Conservation (phyloP, 1,140 invertebrate species). For the Drosophila burlai region DNA sequence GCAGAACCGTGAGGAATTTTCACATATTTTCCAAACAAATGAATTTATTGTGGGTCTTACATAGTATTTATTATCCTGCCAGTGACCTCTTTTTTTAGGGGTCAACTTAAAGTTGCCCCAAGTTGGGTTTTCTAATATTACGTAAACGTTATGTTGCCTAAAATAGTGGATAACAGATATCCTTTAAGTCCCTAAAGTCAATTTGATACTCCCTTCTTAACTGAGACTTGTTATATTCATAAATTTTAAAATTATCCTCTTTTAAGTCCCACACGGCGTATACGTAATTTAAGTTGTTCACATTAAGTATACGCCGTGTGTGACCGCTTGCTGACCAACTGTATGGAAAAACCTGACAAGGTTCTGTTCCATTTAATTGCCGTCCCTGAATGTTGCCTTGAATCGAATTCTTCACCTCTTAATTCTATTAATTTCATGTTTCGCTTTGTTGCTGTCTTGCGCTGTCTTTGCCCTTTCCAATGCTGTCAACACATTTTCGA, state of each 20-base stretch:
- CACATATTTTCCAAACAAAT: conserved; percentile 52
- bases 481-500: conserved; percentile 51
- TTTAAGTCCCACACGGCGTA: not conserved
- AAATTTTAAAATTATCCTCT: too few relatives aligned
- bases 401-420: conserved; percentile 62
- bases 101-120: not conserved
- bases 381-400: conserved; percentile 69
- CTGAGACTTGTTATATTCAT: not conserved
- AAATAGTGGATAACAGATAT: not conserved
- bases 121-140: not conserved
- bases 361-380: conserved; percentile 56
- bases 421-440: conserved; percentile 78
- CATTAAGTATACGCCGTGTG: conserved; percentile 10
- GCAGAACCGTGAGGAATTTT: conserved; percentile 46
- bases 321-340: not conserved
- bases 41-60: conserved; percentile 36
- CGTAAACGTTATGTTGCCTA: not conserved
- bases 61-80: conserved; percentile 20
- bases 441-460: conserved; percentile 46
- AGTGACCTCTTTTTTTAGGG: not conserved
- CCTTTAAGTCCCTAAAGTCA: too few relatives aligned
- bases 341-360: conserved; percentile 35
- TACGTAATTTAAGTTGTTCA: not conserved
- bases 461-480: conserved; percentile 61
- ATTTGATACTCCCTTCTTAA: not conserved